These are phyloP conservation scores for Blastobasis adustella DNA, from an alignment of 2,888 invertebrate genomes.

Conservation along the genomic window DNA sequence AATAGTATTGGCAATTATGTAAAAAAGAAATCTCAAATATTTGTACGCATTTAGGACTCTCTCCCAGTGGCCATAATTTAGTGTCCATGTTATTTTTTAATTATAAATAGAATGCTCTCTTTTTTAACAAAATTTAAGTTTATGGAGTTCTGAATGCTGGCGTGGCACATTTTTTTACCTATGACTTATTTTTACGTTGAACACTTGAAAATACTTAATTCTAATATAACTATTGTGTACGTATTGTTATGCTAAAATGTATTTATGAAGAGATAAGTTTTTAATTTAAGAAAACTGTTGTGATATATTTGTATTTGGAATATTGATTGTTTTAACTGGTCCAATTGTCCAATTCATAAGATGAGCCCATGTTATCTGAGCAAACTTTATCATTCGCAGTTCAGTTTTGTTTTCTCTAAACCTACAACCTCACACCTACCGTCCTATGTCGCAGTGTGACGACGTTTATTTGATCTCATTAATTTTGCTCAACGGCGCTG, in stretches of 20 bases:
- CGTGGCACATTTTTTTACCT: slow-evolving; percentile 44
- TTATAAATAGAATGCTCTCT: slow-evolving; percentile 41
- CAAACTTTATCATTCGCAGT: not conserved
- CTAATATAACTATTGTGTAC: slow-evolving; percentile 41
- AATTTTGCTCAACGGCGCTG: slow-evolving; percentile 8
- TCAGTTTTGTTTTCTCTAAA: no score
- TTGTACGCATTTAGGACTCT: slow-evolving; percentile 31
- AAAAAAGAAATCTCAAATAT: slow-evolving; percentile 16
- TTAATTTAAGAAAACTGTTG: slow-evolving; percentile 66
- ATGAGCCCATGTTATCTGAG: not conserved
- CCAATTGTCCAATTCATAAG: slow-evolving; percentile 3
- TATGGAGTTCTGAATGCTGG: slow-evolving; percentile 31
- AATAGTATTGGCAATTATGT: slow-evolving; percentile 3
- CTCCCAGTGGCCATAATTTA: slow-evolving; percentile 66
- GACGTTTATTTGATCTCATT: slow-evolving; percentile 8
- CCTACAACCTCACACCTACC: no score
- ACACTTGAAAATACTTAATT: slow-evolving; percentile 9
- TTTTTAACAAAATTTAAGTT: slow-evolving; percentile 12
- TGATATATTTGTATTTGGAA: slow-evolving; percentile 74
- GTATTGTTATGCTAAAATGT: slow-evolving; percentile 50
- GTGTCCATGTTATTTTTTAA: slow-evolving; percentile 51
- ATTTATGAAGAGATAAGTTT: slow-evolving; percentile 63
- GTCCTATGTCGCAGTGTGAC: no score
- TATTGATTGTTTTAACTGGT: slow-evolving; percentile 31
- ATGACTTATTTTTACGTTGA: not conserved